Percentiles rank a stretch among this genome's conserved stretches.
These are phyloP conservation scores for Harpalus rubripes DNA, from an alignment of 2,888 invertebrate species.

Conservation along the genomic window DNA sequence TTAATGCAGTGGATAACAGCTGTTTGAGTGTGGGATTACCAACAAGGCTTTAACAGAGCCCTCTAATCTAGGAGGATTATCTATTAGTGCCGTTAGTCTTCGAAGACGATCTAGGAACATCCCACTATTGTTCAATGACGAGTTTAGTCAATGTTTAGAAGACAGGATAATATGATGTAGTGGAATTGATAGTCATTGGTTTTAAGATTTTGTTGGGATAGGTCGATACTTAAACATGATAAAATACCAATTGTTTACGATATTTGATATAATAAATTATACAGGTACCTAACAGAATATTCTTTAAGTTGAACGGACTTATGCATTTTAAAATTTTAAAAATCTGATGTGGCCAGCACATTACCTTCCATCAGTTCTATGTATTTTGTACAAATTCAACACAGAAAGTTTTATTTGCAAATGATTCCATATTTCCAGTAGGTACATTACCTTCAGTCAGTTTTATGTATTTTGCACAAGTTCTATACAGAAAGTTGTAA, in stretches of 20 bases:
- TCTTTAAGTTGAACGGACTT: too few relatives aligned
- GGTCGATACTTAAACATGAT: neutral
- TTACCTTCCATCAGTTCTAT: too few relatives aligned
- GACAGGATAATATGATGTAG: neutral
- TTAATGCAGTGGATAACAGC: slow-evolving; percentile 23
- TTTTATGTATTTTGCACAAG: too few relatives aligned
- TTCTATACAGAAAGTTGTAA: too few relatives aligned
- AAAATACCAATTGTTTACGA: neutral
- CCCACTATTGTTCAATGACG: slow-evolving; percentile 37
- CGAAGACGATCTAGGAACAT: neutral
- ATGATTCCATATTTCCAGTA: too few relatives aligned
- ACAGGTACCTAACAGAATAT: too few relatives aligned
- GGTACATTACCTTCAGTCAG: too few relatives aligned
- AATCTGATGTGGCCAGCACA: too few relatives aligned
- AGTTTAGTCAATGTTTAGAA: neutral
- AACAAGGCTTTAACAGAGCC: slow-evolving; percentile 23
- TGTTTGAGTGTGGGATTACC: slow-evolving; percentile 39
- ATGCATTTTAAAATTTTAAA: too few relatives aligned
- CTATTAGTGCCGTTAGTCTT: slow-evolving; percentile 21
- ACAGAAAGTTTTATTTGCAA: too few relatives aligned
- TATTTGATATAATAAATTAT: neutral
- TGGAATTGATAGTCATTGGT: neutral
- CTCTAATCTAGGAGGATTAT: slow-evolving; percentile 45
- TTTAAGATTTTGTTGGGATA: neutral
- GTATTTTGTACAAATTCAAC: too few relatives aligned